These are phyloP conservation scores for Marcusenius ussheri DNA, from an alignment of 2,113 vertebrate species.

Conservation along the genomic window DNA sequence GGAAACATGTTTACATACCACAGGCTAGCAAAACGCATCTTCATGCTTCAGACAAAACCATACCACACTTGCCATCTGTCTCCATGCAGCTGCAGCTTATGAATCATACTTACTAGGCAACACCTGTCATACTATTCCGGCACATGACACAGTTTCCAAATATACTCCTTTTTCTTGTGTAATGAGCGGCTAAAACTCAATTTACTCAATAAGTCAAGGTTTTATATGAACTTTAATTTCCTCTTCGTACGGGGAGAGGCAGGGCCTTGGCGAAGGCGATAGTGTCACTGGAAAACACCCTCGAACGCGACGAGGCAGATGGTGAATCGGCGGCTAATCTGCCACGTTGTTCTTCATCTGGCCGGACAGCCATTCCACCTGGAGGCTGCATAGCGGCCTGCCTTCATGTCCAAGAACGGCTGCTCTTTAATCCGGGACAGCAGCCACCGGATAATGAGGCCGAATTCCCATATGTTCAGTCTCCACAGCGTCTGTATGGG, in stretches of 20 bases:
- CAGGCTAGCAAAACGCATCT: background rate
- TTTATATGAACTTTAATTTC: background rate
- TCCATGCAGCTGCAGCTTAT: background rate
- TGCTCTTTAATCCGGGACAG: background rate
- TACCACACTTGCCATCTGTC: background rate
- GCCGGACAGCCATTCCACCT: background rate
- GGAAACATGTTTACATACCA: background rate
- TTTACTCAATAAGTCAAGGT: background rate
- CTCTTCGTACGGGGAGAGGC: background rate
- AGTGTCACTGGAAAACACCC: background rate
- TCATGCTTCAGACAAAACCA: background rate
- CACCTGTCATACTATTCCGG: background rate
- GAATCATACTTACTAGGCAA: background rate
- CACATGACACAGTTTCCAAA: background rate
- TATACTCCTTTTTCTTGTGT: background rate
- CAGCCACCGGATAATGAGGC: background rate
- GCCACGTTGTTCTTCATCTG: background rate
- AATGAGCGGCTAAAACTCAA: background rate
- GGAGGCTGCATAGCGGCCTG: background rate
- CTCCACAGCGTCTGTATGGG: background rate
- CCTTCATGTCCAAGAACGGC: background rate
- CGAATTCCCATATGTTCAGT: background rate
- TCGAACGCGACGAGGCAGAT: background rate
- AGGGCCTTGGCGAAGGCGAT: background rate
- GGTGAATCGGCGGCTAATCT: background rate